Evolutionary conservation across 2,113 vertebrate species (phyloP).

Genomic region (Pagrus major): DNA sequence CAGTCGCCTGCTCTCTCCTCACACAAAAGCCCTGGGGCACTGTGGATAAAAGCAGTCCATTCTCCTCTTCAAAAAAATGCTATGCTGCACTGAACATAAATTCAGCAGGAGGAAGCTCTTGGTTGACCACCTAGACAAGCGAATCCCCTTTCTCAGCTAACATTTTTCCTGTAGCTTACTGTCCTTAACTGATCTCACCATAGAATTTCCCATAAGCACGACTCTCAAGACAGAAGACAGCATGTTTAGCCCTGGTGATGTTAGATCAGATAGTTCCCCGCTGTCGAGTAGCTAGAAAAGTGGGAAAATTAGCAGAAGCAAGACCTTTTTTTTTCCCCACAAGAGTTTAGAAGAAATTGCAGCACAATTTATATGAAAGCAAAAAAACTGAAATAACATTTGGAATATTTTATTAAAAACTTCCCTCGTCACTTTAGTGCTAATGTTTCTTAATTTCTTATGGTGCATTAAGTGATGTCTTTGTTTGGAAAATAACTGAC

Average conservation of each 20-base stretch:
- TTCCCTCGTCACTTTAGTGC: background rate
- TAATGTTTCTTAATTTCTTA: background rate
- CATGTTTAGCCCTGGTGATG: background rate
- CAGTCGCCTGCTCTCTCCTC: constrained; percentile 43
- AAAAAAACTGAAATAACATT: background rate
- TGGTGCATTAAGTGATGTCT: background rate
- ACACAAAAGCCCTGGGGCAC: constrained; percentile 50
- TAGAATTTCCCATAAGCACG: background rate
- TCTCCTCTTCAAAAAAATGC: constrained; percentile 36
- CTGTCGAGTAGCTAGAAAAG: background rate
- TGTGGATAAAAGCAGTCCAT: constrained; percentile 44
- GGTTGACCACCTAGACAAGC: constrained; percentile 16
- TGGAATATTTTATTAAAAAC: background rate
- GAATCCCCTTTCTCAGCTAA: constrained; percentile 1
- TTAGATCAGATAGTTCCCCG: background rate
- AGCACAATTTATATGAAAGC: background rate
- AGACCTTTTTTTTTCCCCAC: too few species aligned
- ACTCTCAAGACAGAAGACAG: background rate
- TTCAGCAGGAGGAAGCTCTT: constrained; percentile 17
- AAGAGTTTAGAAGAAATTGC: background rate
- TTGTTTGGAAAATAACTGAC: background rate
- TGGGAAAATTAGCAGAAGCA: background rate
- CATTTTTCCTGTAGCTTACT: constrained; percentile 15
- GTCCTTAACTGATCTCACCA: background rate
- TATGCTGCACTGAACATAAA: constrained; percentile 46